Base-by-base conservation (phyloP, 2,797 vertebrate species). In the Amphiprion clarkii region DNA sequence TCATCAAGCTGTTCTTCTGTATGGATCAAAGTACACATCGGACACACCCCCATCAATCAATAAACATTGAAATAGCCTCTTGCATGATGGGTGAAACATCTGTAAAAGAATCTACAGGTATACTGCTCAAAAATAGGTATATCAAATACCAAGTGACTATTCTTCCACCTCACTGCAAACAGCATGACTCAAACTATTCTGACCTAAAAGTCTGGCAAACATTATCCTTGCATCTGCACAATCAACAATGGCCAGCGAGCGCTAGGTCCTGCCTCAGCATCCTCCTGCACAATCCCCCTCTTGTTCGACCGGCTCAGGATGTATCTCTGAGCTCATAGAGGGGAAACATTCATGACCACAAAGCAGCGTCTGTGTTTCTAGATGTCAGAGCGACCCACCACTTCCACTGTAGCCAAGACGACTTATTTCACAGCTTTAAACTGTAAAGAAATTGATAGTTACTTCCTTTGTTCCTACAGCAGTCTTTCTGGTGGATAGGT, bases 121-220 rank as follows among this genome's bases (percentile, higher is more conserved):
- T 9, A 9, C 8, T 7, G n/a, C 48, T 21, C 8, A 49, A 49
- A 49, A n/a, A 7, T 49, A 49, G 40, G 0, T 27, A 29, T 11
- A 27, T 62, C 8, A 42, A 27, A 54, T 42, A 66, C 53, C 53
- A 54, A n/a, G 21, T 19, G 48, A 27, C 19, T 23, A 52, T 61
- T n/a, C 42, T 29, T 66, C 61, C 5, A 62, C 57, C 61, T 71
- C 33, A 17, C 8, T 48, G 12, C 44, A 57, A 55, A 31, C n/a
- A 61, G 51, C 44, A 27, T 56, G 69, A 87, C 78, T 79, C 81
- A 89, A 84, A 72, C 59, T 71, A 83, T 76, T 92, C 89, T 88
- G 90, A 93, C 86, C 78, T 63, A 81, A 85, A 70, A 62, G 76
- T 88, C 90, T 92, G 91, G 85, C 91, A 90, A 92, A 92, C 85